Evolutionary conservation across 2,888 invertebrate genomes (phyloP), one percentile per base, ranked within the genome.

Genomic region (Leptinotarsa peninsularis): DNA sequence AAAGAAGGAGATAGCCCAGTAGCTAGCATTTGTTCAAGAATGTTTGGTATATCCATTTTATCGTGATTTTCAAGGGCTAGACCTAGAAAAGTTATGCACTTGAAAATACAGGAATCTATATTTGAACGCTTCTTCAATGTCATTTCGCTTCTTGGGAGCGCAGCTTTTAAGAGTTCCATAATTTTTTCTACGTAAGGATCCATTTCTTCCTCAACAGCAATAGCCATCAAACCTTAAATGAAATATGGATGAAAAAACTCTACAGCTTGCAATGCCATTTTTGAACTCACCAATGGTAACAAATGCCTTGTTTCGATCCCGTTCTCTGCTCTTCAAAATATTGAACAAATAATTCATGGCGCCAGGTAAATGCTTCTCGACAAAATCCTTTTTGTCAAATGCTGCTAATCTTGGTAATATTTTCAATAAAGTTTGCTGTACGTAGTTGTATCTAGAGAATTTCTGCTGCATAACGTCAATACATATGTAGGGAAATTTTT

Each of bases 401-500:
- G 98, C 97, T 7, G 98, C 98, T 71, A 98, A 89, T 80, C 98
- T 91, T 1, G 99, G 99, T 76, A 99, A 90, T 67, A 99, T 92
- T 56, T 94, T 93, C 74, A 98, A 91, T 17, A 99, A 88, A 0
- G 95, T 93, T 85, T 96, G 95, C 82, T 98, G 98, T 27, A 98
- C 95, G 86, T 95, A 94, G 5, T 92, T 90, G 70, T 94, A 95
- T 82, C 94, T 93, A 10, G 94, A 93, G 71, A 91, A 88, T 75
- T 95, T 91, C 84, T 97, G 96, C 58, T 93, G 92, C 89, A 98
- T 91, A 4, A 97, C 94, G 89, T 95, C 93, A 85, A 90, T 84
- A 86, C 95, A 95, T 79, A 95, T 93, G 82, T 92, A 93, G 80
- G 94, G 94, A 88, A 96, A 96, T 82, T 97, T 94, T 72, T 96